Conservation (phyloP, 2,113 vertebrate genomes). For the Onychostruthus taczanowskii region DNA sequence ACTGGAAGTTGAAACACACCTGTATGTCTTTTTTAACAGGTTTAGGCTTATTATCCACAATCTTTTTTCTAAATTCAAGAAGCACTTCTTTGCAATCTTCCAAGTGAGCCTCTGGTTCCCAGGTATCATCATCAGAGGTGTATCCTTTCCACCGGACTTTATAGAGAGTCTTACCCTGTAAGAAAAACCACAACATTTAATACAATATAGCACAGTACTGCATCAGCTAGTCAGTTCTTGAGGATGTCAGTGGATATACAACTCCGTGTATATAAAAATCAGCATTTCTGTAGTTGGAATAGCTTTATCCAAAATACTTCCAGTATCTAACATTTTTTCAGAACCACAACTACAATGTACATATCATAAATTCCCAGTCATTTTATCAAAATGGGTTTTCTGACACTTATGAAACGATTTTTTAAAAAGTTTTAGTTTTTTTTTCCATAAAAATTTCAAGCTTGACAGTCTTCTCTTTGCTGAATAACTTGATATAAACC, state of each 20-base stretch:
- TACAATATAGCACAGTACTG: background rate
- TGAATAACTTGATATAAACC: background rate
- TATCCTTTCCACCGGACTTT: slow-evolving; percentile 98
- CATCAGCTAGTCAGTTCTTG: background rate
- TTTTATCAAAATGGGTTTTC: background rate
- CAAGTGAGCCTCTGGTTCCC: slow-evolving; percentile 93
- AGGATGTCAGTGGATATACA: background rate
- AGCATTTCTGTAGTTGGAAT: background rate
- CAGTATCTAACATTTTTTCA: background rate
- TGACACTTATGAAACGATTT: background rate
- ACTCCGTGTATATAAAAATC: background rate
- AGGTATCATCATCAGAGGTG: slow-evolving; percentile 93
- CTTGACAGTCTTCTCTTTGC: background rate
- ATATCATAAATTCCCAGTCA: background rate
- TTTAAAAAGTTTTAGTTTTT: background rate
- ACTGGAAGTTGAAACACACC: slow-evolving; percentile 42
- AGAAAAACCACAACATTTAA: background rate
- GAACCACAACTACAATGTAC: background rate
- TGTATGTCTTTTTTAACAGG: slow-evolving; percentile 78
- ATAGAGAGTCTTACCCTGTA: slow-evolving; percentile 88
- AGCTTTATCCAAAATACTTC: background rate
- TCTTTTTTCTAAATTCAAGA: slow-evolving; percentile 83
- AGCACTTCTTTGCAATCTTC: slow-evolving; percentile 96
- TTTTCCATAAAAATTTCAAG: background rate
- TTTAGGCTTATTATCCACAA: slow-evolving; percentile 79